Percentiles rank a stretch among this genome's conserved stretches.
These are phyloP conservation scores for Mesodorylaimus sp. DNA, from an alignment of 2,888 invertebrate species.

Conservation along the genomic window DNA sequence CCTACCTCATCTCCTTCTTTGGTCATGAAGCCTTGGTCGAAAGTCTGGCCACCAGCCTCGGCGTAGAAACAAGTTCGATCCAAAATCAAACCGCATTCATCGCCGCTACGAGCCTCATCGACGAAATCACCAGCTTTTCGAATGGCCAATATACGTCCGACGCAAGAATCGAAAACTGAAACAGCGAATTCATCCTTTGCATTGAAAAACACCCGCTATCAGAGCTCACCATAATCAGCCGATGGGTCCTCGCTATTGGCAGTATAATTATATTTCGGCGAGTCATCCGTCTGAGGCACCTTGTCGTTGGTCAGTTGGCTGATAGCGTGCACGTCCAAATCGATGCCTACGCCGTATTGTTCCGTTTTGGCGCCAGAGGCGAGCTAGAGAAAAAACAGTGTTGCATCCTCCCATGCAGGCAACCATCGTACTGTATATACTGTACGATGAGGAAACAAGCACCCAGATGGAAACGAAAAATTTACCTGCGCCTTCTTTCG, in stretches of 20 bases:
- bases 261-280: slow-evolving; percentile 69
- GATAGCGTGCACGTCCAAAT: slow-evolving; percentile 83
- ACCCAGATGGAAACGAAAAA: too few relatives aligned
- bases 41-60: slow-evolving; percentile 96
- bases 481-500: slow-evolving; percentile 53
- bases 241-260: slow-evolving; percentile 45
- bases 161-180: slow-evolving; percentile 48
- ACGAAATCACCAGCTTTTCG: slow-evolving; percentile 56
- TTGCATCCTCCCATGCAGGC: too few relatives aligned
- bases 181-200: slow-evolving; percentile 10
- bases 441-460: too few relatives aligned
- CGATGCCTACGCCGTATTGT: slow-evolving; percentile 37
- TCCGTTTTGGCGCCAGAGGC: slow-evolving; percentile 56
- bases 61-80: slow-evolving; percentile 90
- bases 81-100: slow-evolving; percentile 74
- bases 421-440: too few relatives aligned
- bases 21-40: slow-evolving; percentile 69
- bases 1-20: slow-evolving; percentile 54
- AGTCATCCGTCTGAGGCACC: slow-evolving; percentile 67
- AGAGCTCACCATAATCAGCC: slow-evolving; percentile 44
- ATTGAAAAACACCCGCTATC: slow-evolving; percentile 7
- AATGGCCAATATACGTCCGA: slow-evolving; percentile 59
- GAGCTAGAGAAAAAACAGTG: slow-evolving; percentile 36
- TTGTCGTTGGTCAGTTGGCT: slow-evolving; percentile 59
- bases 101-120: slow-evolving; percentile 55